Evolutionary conservation across 2,113 vertebrate genomes (phyloP), one percentile per base, ranked within the genome.

Genomic region (Antechinus flavipes): DNA sequence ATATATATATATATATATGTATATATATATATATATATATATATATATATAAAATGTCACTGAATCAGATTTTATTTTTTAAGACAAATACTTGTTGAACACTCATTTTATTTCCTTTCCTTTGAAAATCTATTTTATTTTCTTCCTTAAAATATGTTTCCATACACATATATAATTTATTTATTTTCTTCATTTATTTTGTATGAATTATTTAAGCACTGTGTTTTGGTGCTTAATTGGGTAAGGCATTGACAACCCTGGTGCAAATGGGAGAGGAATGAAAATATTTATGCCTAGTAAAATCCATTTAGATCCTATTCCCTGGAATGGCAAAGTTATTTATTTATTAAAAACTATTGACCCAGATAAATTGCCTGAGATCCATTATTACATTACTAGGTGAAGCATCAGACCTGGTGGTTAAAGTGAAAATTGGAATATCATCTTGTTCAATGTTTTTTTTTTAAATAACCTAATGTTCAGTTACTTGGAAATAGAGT

Each of bases 141-240:
- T 97, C 89, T 91, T 93, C 97, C 98, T 53, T 26, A 97, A 97
- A 97, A 93, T 92, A 96, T 97, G 49, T 95, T 96, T 96, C 90
- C 91, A 23, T 11, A 94, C 97, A 84, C 53, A 91, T 91, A 47
- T 89, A 89, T 97, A 56, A 96, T 14, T 22, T 96, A 97, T 98
- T 98, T 97, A 97, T 97, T 98, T 94, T 94, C 90, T 96, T 98
- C 95, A 97, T 98, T 98, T 98, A 97, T 95, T 94, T 94, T 94
- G 58, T 95, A 96, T 98, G 97, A 98, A 97, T 98, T 97, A 98
- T 98, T 98, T 93, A 98, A 93, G 54, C 76, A 1, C 55, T 96
- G 93, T 97, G 96, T 98, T 97, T 96, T 96, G 96, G 93, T 96
- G 89, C 95, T 98, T 98, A 98, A 97, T 96, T 98, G 93, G 95